phyloP scores from a whole-genome alignment of 1,140 invertebrate species.

The Micrasema longulum region DNA sequence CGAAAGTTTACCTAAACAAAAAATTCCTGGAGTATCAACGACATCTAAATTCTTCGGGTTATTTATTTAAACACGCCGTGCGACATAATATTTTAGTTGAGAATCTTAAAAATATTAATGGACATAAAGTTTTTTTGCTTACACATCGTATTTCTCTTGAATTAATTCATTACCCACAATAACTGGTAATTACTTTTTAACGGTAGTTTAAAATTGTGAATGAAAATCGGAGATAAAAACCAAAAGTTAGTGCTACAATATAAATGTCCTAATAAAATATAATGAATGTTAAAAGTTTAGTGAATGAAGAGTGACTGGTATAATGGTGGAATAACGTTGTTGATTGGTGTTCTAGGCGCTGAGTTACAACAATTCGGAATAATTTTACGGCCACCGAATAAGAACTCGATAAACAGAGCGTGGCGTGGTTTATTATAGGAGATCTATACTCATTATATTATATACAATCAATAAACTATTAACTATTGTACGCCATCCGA shows the following conservation, averaged over 20 bases:
- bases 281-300: background rate
- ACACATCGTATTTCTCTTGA: no score
- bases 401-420: conserved; percentile 12
- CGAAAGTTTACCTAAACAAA: no score
- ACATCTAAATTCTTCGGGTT: no score
- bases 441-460: background rate
- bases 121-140: no score
- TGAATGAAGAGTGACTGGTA: background rate
- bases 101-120: no score
- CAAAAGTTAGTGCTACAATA: background rate
- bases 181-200: no score
- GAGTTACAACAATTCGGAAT: conserved; percentile 12
- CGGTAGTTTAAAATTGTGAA: no score
- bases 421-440: background rate
- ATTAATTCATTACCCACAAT: no score
- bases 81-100: no score
- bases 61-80: no score
- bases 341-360: background rate
- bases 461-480: background rate
- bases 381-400: conserved; percentile 9
- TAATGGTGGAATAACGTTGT: background rate
- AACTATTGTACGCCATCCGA: no score
- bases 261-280: background rate
- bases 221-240: background rate
- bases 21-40: no score